Base-by-base conservation (phyloP, 2,113 vertebrate species). In the Gobiocypris rarus region DNA sequence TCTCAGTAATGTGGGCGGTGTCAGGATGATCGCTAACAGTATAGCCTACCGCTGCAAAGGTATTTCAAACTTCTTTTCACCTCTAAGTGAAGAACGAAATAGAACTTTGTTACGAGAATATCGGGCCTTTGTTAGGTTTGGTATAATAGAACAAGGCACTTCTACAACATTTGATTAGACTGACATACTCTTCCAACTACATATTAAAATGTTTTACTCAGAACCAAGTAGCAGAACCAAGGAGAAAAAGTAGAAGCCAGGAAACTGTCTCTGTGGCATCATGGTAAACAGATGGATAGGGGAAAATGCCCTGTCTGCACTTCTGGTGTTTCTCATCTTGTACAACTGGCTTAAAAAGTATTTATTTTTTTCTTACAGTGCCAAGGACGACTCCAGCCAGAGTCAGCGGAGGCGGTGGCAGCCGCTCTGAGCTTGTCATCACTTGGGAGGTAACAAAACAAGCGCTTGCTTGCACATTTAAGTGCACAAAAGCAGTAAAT, bases 351-450 rank as follows among this genome's bases (percentile, higher is more conserved):
- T 45, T 9, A 38, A 61, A 56, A 31, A 45, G 10, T 80, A 15
- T 71, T 22, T 78, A 10, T 61, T 31, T 71, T 79, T 17, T 14
- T 43, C 1, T 83, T 73, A 22, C 89, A 99, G 97, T 96, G 89
- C 97, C 97, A 0, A 96, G 96, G 89, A 94, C 97, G 87, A 96
- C 96, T 56, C 97, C 97, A 0, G 94, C 96, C 3, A 96, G 97
- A 0, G 96, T 98, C 90, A 97, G 95, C 0, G 97, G 97, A 28
- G 97, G 97, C 0, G 97, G 97, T 24, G 97, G 97, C 54, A 97
- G 95, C 90, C 97, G 95, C 54, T 97, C 96, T 0, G 97, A 99
- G 88, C 94, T 99, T 85, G 97, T 99, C 89, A 99, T 99, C 88
- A 97, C 96, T 0, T 98, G 97, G 97, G 97, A 99, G 96, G 97